Conservation (phyloP, 2,888 invertebrate species). For the Nipponacmea schrenckii region DNA sequence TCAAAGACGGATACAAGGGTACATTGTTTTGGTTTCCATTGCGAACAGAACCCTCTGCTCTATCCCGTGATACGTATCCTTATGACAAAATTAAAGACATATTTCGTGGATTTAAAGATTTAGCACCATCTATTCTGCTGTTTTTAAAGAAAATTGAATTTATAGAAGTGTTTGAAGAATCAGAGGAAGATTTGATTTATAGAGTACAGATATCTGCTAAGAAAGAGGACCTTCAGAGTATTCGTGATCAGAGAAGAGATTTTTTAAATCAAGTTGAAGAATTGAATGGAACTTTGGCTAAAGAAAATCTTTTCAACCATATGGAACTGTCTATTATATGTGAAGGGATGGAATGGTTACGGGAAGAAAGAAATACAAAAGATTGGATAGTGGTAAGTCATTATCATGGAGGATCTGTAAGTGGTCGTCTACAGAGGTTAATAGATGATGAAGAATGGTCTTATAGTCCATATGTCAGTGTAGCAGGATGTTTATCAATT, state of each 20-base stretch:
- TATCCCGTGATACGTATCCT: constrained; percentile 48
- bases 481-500: constrained; percentile 39
- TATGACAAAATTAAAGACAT: constrained; percentile 41
- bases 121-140: constrained; percentile 49
- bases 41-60: constrained; percentile 40
- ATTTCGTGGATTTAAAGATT: constrained; percentile 46
- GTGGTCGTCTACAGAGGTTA: constrained; percentile 24
- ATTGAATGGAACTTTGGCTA: constrained; percentile 13
- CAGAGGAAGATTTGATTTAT: too few species aligned
- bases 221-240: not conserved
- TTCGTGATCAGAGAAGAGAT: constrained; percentile 1
- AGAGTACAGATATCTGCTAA: not conserved
- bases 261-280: constrained; percentile 12
- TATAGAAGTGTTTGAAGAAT: constrained; percentile 40
- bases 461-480: constrained; percentile 48
- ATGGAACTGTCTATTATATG: not conserved
- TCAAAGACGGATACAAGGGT: constrained; percentile 41
- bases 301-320: not conserved
- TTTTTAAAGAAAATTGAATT: constrained; percentile 55
- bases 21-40: constrained; percentile 63
- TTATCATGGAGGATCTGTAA: constrained; percentile 34
- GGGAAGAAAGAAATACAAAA: not conserved
- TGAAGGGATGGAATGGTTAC: not conserved
- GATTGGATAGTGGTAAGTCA: constrained; percentile 39
- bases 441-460: constrained; percentile 30